Evolutionary conservation across 92 coral and sea anemone species (phyloP), one percentile per base, ranked within the genome.

Genomic region (Virgularia gustaviana): DNA sequence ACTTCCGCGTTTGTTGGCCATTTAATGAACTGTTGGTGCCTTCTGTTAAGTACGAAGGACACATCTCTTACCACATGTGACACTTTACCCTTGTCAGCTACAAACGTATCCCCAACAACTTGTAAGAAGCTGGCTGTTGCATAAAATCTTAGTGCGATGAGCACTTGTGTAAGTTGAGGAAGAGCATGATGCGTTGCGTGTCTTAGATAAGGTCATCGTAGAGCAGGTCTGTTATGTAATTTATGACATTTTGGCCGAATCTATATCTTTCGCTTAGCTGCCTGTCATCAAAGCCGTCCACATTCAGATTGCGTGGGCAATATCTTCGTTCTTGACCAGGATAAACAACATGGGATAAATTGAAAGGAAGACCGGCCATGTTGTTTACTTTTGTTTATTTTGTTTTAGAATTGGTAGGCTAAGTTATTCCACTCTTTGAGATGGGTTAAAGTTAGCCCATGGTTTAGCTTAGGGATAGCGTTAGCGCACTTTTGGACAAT

Each of bases 31-130:
- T 37, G 13, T 3, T 31, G 23, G 27, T 55, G 70, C 35, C 55
- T 38, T 10, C 34, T 57, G 25, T 35, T 68, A 13, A 79, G 57
- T 7, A 58, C 70, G n/a, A 41, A 33, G 2, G 79, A 36, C 30
- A 71, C 83, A 39, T 31, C 27, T 8, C 20, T 16, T 0, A 79
- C 55, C 6, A 57, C 70, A 30, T 78, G 29, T 6, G 79, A 71
- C 28, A 57, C 89, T 3, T 86, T 77, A 6, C 71, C 63, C 43
- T 81, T 81, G 33, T 81, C 77, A 16, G 61, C 74, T 15, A 71
- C 56, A 57, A 77, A 65, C 3, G 80, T 82, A 33, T 85, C 81
- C 10, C 84, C 87, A 27, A 82, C 19, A 43, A 43, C 19, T 43
- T 43, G 51, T 20, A 43, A 43, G 51, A 43, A 43, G 51, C 51